Percentiles rank a stretch among this genome's conserved stretches.
Evolutionary conservation across 2,113 vertebrate genomes (phyloP).

Genomic region (Chamaea fasciata): DNA sequence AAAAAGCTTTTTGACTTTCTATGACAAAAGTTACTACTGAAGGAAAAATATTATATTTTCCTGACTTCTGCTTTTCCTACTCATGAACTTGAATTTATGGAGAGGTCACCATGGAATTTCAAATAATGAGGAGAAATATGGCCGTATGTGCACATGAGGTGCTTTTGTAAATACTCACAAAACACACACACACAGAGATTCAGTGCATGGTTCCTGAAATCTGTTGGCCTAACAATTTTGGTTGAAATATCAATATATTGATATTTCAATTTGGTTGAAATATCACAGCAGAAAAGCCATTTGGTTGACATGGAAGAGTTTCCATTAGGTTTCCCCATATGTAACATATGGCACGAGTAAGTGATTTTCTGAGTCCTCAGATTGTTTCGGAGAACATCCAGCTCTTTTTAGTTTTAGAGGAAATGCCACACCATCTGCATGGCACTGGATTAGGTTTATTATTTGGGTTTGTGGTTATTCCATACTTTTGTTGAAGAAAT

Average conservation of each 20-base stretch:
- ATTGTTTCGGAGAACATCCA: background rate
- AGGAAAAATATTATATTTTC: background rate
- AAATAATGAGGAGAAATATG: background rate
- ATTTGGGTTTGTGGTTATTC: background rate
- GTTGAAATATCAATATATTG: background rate
- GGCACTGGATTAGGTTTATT: background rate
- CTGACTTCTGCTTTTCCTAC: background rate
- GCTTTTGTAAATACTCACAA: background rate
- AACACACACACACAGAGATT: accelerated
- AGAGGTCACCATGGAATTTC: background rate
- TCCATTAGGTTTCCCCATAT: background rate
- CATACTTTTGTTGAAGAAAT: background rate
- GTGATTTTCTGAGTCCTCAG: background rate
- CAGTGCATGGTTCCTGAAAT: background rate
- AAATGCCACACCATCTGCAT: background rate
- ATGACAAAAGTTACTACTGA: background rate
- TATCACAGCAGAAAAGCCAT: background rate
- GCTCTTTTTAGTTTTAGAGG: background rate
- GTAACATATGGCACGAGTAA: background rate
- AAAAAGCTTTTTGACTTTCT: background rate
- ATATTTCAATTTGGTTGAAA: background rate
- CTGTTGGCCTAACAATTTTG: background rate
- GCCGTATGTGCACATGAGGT: background rate
- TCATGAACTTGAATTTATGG: background rate
- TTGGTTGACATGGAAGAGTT: background rate